A percentile compares a stretch with the other conserved stretches of the same genome.
Conservation (phyloP, 2,888 invertebrate species). For the Aromia moschata region DNA sequence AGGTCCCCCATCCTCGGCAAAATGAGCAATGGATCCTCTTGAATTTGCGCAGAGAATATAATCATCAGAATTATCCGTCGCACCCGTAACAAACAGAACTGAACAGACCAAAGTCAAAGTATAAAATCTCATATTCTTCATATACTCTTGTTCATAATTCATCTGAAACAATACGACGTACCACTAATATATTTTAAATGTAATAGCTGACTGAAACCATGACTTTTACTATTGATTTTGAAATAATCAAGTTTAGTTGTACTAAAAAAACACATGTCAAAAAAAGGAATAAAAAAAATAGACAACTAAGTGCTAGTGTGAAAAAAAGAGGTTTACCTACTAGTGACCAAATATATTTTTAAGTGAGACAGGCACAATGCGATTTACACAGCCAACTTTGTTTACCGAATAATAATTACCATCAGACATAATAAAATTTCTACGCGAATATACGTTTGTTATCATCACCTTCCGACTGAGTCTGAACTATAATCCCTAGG, state of each 20-base stretch:
- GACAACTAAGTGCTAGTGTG: no score
- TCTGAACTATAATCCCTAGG: conserved; percentile 39
- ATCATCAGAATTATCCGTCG: conserved; percentile 35
- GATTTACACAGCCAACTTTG: conserved; percentile 25
- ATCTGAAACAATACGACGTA: conserved; percentile 6
- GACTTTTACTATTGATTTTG: conserved; percentile 17
- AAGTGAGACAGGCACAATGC: conserved; percentile 21
- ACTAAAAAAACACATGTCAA: no score
- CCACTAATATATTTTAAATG: not conserved
- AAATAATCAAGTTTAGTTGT: not conserved
- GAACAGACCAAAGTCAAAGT: conserved; percentile 7
- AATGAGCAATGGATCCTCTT: conserved; percentile 50
- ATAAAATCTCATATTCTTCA: conserved; percentile 11
- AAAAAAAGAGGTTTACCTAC: not conserved
- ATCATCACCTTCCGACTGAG: conserved; percentile 32
- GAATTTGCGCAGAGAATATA: conserved; percentile 53
- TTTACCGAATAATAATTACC: conserved; percentile 19
- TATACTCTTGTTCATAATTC: conserved; percentile 8
- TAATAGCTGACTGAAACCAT: conserved; percentile 12
- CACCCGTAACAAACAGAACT: conserved; percentile 16
- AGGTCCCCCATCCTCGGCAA: conserved; percentile 51
- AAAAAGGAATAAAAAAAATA: not conserved
- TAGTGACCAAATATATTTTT: conserved; percentile 21
- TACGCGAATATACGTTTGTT: conserved; percentile 1
- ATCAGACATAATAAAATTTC: conserved; percentile 8